Conservation (phyloP, 2,888 invertebrate genomes). For the Leptinotarsa haldemani region DNA sequence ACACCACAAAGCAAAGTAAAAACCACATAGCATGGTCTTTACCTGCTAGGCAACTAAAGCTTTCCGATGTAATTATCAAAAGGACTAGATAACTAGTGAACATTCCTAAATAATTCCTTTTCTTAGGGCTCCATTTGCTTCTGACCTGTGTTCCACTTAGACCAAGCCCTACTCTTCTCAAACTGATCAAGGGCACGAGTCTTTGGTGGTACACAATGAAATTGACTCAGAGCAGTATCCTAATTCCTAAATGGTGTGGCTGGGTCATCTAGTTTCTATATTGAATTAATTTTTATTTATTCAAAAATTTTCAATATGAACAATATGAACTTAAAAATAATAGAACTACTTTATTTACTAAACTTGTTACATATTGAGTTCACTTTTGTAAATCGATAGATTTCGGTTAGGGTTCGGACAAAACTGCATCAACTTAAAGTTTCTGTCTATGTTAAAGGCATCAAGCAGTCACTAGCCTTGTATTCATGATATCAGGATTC, state of each 20-base stretch:
- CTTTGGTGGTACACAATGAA: neutral
- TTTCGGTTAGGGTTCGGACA: no score
- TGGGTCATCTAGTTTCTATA: neutral
- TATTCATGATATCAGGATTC: no score
- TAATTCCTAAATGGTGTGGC: neutral
- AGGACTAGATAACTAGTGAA: neutral
- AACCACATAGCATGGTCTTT: neutral
- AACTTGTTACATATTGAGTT: no score
- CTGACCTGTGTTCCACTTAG: neutral
- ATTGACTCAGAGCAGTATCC: neutral
- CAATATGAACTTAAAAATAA: neutral
- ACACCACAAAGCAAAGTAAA: neutral
- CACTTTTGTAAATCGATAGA: no score
- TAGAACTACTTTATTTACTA: no score
- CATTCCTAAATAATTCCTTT: neutral
- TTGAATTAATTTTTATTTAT: neutral
- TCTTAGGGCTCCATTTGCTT: constrained; percentile 1
- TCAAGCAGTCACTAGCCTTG: no score
- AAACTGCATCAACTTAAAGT: no score
- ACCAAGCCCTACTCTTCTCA: neutral
- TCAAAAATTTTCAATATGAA: neutral
- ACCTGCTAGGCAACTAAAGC: neutral
- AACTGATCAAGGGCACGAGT: neutral
- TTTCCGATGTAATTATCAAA: neutral
- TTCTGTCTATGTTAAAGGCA: no score